phyloP scores from a whole-genome alignment of 2,113 vertebrate genomes.

The Ammodytes marinus region DNA sequence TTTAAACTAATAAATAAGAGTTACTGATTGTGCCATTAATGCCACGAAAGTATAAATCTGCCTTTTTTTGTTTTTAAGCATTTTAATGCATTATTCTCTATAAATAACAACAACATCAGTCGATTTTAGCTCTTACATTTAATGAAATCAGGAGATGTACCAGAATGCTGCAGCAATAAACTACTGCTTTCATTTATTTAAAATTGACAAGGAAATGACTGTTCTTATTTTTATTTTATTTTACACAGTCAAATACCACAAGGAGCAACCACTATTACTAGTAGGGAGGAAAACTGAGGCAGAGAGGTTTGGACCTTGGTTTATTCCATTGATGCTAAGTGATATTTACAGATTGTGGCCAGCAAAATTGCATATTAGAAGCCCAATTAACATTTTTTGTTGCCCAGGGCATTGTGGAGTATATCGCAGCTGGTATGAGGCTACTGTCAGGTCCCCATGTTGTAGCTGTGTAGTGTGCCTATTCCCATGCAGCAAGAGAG shows the following conservation, averaged over 20 bases:
- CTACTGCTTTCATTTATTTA: background rate
- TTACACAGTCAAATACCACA: background rate
- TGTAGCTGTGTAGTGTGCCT: constrained; percentile 9
- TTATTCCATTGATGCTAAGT: constrained; percentile 80
- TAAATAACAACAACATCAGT: background rate
- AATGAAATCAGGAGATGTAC: background rate
- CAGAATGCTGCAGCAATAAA: background rate
- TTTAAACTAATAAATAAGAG: constrained; percentile 60
- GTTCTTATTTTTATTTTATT: background rate
- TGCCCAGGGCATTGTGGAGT: constrained; percentile 79
- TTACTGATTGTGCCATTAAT: constrained; percentile 49
- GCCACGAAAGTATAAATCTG: constrained; percentile 23
- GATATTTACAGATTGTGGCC: constrained; percentile 84
- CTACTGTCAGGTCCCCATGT: constrained; percentile 53
- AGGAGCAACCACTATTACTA: constrained; percentile 1
- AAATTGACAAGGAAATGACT: background rate
- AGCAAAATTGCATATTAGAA: constrained; percentile 85
- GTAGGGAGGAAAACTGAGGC: constrained; percentile 10
- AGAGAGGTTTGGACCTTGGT: constrained; percentile 50
- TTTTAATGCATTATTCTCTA: background rate
- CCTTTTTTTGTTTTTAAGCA: background rate
- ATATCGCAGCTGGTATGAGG: constrained; percentile 72
- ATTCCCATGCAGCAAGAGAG: constrained; percentile 12
- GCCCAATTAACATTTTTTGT: constrained; percentile 86
- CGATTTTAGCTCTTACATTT: background rate